A percentile compares a stretch with the other conserved stretches of the same genome.
Conservation (phyloP, 2,888 invertebrate genomes). For the Acholoe squamosa region DNA sequence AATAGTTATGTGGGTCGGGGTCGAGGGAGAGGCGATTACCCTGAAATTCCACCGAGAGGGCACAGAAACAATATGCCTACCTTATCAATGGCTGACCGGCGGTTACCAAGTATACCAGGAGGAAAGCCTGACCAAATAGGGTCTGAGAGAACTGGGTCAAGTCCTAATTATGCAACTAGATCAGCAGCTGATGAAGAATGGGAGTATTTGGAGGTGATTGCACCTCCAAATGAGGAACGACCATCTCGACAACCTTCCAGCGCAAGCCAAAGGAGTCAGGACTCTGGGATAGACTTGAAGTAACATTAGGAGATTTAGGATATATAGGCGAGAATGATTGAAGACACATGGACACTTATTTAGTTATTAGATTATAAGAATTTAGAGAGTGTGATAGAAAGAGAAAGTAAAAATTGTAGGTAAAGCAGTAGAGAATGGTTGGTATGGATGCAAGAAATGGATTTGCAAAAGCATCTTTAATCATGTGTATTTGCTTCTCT, state of each 20-base stretch:
- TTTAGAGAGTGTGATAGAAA: too few relatives aligned
- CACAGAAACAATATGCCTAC: neutral
- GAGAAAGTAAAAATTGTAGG: too few relatives aligned
- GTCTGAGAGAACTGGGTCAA: conserved; percentile 5
- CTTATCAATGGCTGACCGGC: neutral
- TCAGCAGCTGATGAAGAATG: neutral
- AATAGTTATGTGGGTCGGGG: neutral
- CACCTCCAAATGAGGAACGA: neutral
- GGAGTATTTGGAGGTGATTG: conserved; percentile 19
- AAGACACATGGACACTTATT: too few relatives aligned
- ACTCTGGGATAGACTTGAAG: neutral
- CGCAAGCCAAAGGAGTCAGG: neutral
- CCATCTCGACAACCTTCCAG: neutral
- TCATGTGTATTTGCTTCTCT: too few relatives aligned
- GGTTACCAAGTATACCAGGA: neutral
- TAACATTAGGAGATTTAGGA: too few relatives aligned
- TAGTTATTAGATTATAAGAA: too few relatives aligned
- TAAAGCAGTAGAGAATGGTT: too few relatives aligned
- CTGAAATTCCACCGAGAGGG: neutral
- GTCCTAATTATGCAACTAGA: neutral
- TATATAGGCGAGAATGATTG: too few relatives aligned
- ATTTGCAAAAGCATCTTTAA: too few relatives aligned
- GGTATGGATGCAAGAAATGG: too few relatives aligned
- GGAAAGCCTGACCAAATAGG: neutral
- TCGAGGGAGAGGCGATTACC: neutral